These are phyloP conservation scores for Tribolium freemani DNA, from an alignment of 2,888 invertebrate species.

Conservation along the genomic window DNA sequence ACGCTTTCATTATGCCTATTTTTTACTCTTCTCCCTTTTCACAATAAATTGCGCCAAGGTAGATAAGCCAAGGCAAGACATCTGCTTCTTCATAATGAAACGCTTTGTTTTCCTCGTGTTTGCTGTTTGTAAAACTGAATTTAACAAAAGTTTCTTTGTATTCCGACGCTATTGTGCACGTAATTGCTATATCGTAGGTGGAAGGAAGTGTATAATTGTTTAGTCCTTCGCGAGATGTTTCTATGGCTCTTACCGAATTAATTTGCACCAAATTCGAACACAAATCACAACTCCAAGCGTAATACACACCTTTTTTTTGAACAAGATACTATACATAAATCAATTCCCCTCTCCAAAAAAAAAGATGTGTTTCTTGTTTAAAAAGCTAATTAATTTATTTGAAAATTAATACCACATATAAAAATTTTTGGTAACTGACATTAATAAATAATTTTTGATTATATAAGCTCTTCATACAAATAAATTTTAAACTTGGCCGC, in stretches of 20 bases:
- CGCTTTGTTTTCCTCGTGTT: slow-evolving; percentile 47
- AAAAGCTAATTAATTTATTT: too few relatives aligned
- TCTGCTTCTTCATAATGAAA: slow-evolving; percentile 52
- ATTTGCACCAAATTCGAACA: neutral
- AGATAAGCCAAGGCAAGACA: slow-evolving; percentile 47
- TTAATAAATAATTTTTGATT: too few relatives aligned
- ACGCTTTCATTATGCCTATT: slow-evolving; percentile 36
- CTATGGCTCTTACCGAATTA: neutral
- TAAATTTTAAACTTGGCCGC: neutral
- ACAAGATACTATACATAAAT: too few relatives aligned
- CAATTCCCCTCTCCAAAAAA: too few relatives aligned
- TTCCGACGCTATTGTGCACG: slow-evolving; percentile 43
- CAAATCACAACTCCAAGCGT: neutral
- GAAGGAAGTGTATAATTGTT: slow-evolving; percentile 42
- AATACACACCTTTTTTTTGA: too few relatives aligned
- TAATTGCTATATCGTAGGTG: slow-evolving; percentile 52
- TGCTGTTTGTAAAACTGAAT: slow-evolving; percentile 49
- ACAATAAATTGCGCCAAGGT: slow-evolving; percentile 43
- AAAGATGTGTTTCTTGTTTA: too few relatives aligned
- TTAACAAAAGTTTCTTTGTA: slow-evolving; percentile 50
- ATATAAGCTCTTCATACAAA: too few relatives aligned
- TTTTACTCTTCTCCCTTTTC: slow-evolving; percentile 26
- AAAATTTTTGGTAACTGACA: too few relatives aligned
- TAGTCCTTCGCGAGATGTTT: slow-evolving; percentile 33
- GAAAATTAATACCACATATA: too few relatives aligned